Evolutionary conservation across 2,797 vertebrate genomes (phyloP), one percentile per base, ranked within the genome.

Genomic region (Gobionotothen gibberifrons): DNA sequence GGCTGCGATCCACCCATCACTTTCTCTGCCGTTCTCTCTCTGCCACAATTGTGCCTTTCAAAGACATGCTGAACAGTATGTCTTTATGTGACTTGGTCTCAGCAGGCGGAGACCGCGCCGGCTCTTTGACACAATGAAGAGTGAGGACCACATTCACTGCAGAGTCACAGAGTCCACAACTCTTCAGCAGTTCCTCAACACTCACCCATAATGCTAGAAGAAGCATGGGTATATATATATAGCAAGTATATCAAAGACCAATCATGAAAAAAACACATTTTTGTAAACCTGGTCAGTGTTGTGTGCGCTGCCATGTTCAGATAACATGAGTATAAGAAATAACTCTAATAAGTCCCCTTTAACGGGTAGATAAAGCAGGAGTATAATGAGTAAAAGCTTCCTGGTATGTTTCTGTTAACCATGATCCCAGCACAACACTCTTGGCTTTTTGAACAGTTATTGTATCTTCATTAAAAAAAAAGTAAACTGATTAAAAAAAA

Each of bases 1-100:
- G 72, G 77, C 77, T 49, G 7, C 3, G 11, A 55, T 70, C 62
- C 79, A 62, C 51, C 63, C 44, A 46, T 74, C 74, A 54, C 72
- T 80, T 59, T 79, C 69, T 60, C 69, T 15, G 65, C 51, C 61
- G 65, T 39, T 78, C 54, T 75, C 58, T 52, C 64, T 69, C 66
- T 26, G 69, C 57, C 62, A 83, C 87, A 85, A 86, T 84, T 63
- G 82, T 72, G 49, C 67, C 67, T 82, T 87, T 86, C 67, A 84
- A 76, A 72, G 60, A 68, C 79, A 8, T 0, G 21, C 52, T 67
- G 56, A 80, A 84, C 79, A 85, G 74, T 67, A 22, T 49, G 82
- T 42, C 82, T 83, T 70, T 79, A 63, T 86, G 84, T 56, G 46
- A 60, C 83, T 76, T 8, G 51, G 57, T 66, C 53, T 71, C 16